Percentiles rank a stretch among this genome's conserved stretches.
These are phyloP conservation scores for Pomacea canaliculata DNA, from an alignment of 2,888 invertebrate genomes.

Conservation along the genomic window DNA sequence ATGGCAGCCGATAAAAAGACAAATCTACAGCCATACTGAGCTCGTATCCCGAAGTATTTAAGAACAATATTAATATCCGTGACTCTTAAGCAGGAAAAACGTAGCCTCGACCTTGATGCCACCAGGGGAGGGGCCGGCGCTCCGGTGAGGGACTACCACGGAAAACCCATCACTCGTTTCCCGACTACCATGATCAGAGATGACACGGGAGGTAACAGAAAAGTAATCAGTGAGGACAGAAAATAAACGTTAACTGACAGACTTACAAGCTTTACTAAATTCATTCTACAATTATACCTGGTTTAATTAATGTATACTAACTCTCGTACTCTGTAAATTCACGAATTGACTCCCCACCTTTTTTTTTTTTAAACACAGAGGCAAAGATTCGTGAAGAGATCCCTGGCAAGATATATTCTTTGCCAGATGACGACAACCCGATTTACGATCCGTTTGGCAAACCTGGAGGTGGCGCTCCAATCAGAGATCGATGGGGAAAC, in stretches of 20 bases:
- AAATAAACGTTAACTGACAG: no score
- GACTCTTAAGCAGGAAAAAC: slow-evolving; percentile 2
- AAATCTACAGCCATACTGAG: no score
- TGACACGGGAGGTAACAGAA: slow-evolving; percentile 44
- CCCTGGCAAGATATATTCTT: slow-evolving; percentile 24
- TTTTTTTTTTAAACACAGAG: slow-evolving; percentile 13
- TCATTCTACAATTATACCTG: no score
- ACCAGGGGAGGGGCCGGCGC: slow-evolving; percentile 49
- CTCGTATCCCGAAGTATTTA: no score
- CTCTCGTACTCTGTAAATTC: no score
- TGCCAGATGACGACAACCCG: slow-evolving; percentile 28
- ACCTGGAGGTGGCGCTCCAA: slow-evolving; percentile 52
- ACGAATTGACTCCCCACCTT: neutral
- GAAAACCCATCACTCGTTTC: slow-evolving; percentile 40
- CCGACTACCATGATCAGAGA: slow-evolving; percentile 44
- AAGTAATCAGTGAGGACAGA: no score
- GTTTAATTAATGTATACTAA: no score
- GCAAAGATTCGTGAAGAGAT: slow-evolving; percentile 32
- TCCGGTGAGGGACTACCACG: slow-evolving; percentile 41
- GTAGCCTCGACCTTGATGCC: slow-evolving; percentile 36
- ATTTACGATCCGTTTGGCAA: slow-evolving; percentile 47
- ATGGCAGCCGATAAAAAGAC: no score
- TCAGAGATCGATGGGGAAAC: slow-evolving; percentile 43
- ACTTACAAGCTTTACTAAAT: no score
- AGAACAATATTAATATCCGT: no score